Conservation (phyloP, 2,888 invertebrate genomes). For the Ernsta delagoae region DNA sequence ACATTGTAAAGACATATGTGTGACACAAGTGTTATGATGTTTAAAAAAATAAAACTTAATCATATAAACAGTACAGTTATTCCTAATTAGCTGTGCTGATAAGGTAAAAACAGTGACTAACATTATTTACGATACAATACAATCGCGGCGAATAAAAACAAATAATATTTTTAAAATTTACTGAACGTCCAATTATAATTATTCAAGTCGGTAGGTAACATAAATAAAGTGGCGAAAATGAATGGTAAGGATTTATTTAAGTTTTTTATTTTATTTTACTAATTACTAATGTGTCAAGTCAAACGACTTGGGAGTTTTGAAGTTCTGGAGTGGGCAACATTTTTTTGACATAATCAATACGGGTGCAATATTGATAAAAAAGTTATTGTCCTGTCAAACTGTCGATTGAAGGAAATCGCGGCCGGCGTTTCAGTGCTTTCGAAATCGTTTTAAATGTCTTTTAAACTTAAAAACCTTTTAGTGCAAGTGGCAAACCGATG, state of each 20-base stretch:
- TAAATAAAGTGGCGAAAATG: background rate
- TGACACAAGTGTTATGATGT: background rate
- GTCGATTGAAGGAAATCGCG: background rate
- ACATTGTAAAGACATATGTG: background rate
- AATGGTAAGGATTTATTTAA: constrained; percentile 1
- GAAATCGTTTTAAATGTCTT: constrained; percentile 58
- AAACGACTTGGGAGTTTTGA: constrained; percentile 4
- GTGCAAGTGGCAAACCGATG: constrained; percentile 61
- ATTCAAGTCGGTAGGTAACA: too few relatives aligned
- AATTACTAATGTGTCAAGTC: too few relatives aligned
- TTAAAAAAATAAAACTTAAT: too few relatives aligned
- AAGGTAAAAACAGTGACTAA: background rate
- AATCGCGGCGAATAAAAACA: background rate
- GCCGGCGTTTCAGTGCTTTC: constrained; percentile 33
- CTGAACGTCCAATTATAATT: too few relatives aligned
- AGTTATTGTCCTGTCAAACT: too few relatives aligned
- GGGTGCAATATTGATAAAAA: constrained; percentile 20
- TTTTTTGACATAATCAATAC: constrained; percentile 40
- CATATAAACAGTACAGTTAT: too few relatives aligned
- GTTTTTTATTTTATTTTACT: background rate
- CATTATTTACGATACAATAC: background rate
- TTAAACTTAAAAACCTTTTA: constrained; percentile 65
- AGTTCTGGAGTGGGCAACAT: constrained; percentile 24
- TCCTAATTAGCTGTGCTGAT: background rate
- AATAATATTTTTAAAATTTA: too few relatives aligned